phyloP scores from a whole-genome alignment of 2,888 invertebrate genomes.

The Macrophya annulata region DNA sequence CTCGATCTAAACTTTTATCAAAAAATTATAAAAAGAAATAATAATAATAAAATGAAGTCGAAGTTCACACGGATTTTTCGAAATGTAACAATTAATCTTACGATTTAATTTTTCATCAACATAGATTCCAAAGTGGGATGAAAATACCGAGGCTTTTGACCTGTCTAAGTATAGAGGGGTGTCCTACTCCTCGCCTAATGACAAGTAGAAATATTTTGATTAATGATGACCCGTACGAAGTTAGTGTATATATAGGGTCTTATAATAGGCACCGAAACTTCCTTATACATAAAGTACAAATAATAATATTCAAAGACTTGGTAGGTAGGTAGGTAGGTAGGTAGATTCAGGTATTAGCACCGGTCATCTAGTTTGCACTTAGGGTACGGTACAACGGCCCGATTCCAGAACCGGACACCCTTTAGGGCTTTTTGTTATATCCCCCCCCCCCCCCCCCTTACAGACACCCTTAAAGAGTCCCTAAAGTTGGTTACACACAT shows the following conservation, averaged over 20 bases:
- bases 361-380: slow-evolving; percentile 13
- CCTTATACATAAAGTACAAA: background rate
- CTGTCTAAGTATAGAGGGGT: background rate
- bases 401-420: slow-evolving; percentile 50
- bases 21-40: too few relatives aligned
- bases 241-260: too few relatives aligned
- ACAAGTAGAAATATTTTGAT: slow-evolving; percentile 54
- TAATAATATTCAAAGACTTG: background rate
- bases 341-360: background rate
- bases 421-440: background rate
- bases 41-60: too few relatives aligned
- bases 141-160: too few relatives aligned
- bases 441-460: background rate
- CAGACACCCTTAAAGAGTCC: too few relatives aligned
- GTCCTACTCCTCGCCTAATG: slow-evolving; percentile 7
- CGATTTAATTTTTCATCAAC: background rate
- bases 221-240: slow-evolving; percentile 32
- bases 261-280: background rate
- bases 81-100: background rate
- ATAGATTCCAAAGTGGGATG: background rate
- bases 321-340: background rate
- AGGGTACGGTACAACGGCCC: slow-evolving; percentile 22
- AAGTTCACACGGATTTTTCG: background rate
- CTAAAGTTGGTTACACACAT: too few relatives aligned
- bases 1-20: too few relatives aligned